Conservation (phyloP, 2,797 vertebrate genomes). For the Hippopotamyrus pictus region DNA sequence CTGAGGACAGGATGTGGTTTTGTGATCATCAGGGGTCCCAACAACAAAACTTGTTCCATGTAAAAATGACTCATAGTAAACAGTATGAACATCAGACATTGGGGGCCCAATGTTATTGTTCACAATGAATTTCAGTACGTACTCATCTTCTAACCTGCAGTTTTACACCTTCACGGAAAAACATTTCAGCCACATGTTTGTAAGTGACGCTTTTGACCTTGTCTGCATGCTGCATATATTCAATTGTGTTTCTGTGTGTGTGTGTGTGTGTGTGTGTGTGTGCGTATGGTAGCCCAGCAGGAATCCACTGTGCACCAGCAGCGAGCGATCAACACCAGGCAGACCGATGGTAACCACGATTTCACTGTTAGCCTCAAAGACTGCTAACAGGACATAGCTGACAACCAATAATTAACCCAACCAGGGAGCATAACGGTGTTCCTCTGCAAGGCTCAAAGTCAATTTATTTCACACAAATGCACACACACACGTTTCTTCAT, state of each 20-base stretch:
- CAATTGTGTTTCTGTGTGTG: not conserved
- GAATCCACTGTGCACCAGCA: not conserved
- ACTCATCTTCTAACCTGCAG: not conserved
- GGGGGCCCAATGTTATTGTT: not conserved
- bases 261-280: not conserved
- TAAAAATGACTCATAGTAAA: not conserved
- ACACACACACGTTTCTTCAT: too few species aligned
- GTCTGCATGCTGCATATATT: not conserved
- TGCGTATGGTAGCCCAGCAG: not conserved
- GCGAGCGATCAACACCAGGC: not conserved
- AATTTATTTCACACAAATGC: too few species aligned
- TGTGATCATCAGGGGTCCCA: not conserved
- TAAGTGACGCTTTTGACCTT: not conserved
- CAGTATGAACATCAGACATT: not conserved
- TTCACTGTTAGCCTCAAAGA: not conserved
- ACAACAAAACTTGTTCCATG: not conserved
- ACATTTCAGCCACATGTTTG: not conserved
- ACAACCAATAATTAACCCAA: not conserved
- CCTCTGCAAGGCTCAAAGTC: not conserved
- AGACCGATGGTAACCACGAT: not conserved
- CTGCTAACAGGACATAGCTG: not conserved
- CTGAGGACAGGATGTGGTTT: conserved; percentile 7
- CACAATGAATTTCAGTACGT: not conserved
- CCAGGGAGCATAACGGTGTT: not conserved
- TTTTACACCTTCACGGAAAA: not conserved